phyloP scores from a whole-genome alignment of 2,888 invertebrate genomes.

The Molanna angustata region DNA sequence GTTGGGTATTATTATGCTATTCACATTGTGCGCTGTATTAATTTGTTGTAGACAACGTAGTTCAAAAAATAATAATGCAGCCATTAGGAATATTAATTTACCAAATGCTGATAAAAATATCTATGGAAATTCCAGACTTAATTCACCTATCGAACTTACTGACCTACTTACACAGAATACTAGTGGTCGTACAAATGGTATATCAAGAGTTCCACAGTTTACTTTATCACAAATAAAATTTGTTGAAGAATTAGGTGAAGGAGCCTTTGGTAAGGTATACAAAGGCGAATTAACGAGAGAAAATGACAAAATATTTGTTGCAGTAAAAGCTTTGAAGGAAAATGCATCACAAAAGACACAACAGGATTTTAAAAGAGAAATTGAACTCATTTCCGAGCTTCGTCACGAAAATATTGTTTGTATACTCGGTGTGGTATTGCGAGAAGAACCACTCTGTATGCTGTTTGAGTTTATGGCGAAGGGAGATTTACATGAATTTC shows the following conservation, averaged over 20 bases:
- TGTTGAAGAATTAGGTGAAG: slow-evolving; percentile 90
- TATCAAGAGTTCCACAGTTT: slow-evolving; percentile 76
- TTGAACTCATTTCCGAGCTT: slow-evolving; percentile 90
- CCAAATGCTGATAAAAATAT: slow-evolving; percentile 77
- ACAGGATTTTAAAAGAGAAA: slow-evolving; percentile 90
- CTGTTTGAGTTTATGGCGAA: slow-evolving; percentile 97
- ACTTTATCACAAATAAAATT: slow-evolving; percentile 81
- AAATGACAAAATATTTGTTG: slow-evolving; percentile 74
- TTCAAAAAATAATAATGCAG: slow-evolving; percentile 56
- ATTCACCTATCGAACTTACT: slow-evolving; percentile 81
- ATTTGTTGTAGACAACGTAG: slow-evolving; percentile 61
- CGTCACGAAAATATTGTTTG: slow-evolving; percentile 96
- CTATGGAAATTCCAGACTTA: slow-evolving; percentile 73
- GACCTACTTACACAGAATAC: slow-evolving; percentile 62
- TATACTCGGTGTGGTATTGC: slow-evolving; percentile 86
- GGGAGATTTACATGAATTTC: slow-evolving; percentile 95
- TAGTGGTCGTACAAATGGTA: slow-evolving; percentile 52
- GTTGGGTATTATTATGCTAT: slow-evolving; percentile 50
- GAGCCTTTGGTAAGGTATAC: slow-evolving; percentile 96
- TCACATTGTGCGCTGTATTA: slow-evolving; percentile 56
- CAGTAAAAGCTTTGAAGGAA: slow-evolving; percentile 92
- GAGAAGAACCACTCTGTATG: slow-evolving; percentile 91
- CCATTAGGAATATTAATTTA: slow-evolving; percentile 67
- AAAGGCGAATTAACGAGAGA: slow-evolving; percentile 83
- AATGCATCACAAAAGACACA: slow-evolving; percentile 89